Base-by-base conservation (phyloP, 2,888 invertebrate species). In the Ligdia adustata region DNA sequence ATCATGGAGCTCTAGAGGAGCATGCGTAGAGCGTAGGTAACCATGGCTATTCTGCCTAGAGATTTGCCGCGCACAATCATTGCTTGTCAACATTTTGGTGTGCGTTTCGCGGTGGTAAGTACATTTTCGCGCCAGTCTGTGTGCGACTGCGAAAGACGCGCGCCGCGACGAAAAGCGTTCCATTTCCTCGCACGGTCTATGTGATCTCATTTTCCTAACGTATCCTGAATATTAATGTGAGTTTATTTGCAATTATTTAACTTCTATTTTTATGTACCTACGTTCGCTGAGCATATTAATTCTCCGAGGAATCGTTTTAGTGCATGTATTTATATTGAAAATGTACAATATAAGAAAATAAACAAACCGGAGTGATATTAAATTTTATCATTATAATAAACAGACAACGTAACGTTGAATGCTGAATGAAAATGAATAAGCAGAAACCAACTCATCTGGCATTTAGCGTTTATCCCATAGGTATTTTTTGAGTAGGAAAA, bases 191-290 rank as follows among this genome's bases (percentile, higher is more conserved):
- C 60, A 60, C 59, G n/a, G 63, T 69, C 56, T 65, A 66, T 73
- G 77, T 82, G 81, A 79, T 77, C 74, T 77, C 77, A 78, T 74
- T 65, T 61, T 69, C 56, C 64, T 64, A 66, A 63, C 62, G 66
- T 66, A 66, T 64, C 63, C 71, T 65, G 65, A 65, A 62, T 33
- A 62, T 64, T 69, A 51, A 71, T 67, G 79, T 79, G 69, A 79
- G 79, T 79, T 54, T 60, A 58, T 58, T 53, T 64, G 55, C 43
- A 20, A 45, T 41, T 42, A 22, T 31, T 44, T 39, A 20, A 42
- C 48, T 18, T 44, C 32, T 4, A n/a, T 38, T 33, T 37, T 16
- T 26, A 32, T 32, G 28, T 31, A 32, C 14, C 3, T 5, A 16
- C 16, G 5, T 16, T 5, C 16, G n/a, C n/a, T n/a, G n/a, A n/a